These are phyloP conservation scores for Myocastor coypus DNA, from an alignment of 2,113 vertebrate genomes.

Conservation along the genomic window DNA sequence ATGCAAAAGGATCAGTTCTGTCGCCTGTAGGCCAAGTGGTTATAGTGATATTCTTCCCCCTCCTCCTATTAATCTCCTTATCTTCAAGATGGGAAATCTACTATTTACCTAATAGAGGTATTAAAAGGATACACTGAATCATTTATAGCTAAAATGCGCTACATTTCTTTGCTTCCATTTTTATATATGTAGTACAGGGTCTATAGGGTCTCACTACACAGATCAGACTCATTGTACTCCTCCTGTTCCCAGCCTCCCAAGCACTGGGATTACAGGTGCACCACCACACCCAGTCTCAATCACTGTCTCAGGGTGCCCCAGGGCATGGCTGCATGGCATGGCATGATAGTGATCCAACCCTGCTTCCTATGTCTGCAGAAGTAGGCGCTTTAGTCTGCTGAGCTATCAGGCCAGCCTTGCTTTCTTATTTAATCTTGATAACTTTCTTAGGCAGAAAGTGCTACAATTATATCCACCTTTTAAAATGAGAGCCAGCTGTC, in stretches of 20 bases:
- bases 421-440: not conserved
- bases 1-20: not conserved
- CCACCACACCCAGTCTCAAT: no score
- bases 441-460: slow-evolving; percentile 10
- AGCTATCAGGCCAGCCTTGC: not conserved
- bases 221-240: no score
- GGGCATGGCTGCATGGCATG: no score
- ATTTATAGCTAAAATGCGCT: not conserved
- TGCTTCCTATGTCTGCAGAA: no score
- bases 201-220: no score
- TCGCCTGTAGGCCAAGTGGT: not conserved
- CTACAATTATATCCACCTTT: slow-evolving; percentile 38
- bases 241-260: no score
- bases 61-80: not conserved
- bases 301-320: no score
- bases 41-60: not conserved
- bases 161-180: not conserved
- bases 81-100: not conserved
- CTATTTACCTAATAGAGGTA: not conserved
- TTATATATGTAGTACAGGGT: no score
- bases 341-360: no score
- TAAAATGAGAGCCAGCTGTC: not conserved
- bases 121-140: not conserved
- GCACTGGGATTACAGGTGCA: no score
- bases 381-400: no score